Evolutionary conservation across 2,113 vertebrate species (phyloP).

Genomic region (Pterocles gutturalis): DNA sequence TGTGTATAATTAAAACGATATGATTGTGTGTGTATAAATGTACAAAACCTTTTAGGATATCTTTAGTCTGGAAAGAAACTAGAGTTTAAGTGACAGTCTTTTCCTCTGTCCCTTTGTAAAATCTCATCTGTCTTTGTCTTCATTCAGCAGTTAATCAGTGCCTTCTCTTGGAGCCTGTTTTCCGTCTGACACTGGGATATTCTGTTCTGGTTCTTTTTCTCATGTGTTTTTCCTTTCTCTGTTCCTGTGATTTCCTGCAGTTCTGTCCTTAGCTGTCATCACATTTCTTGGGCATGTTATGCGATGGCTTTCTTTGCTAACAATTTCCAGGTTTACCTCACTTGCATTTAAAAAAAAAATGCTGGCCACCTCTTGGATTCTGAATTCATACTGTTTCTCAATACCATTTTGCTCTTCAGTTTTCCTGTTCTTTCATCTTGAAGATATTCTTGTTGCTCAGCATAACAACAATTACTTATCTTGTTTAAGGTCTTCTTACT

Average conservation of each 20-base stretch:
- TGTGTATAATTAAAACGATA: background rate
- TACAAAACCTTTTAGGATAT: background rate
- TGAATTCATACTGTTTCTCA: background rate
- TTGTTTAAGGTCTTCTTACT: background rate
- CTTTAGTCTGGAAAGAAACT: background rate
- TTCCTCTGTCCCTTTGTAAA: background rate
- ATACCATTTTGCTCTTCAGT: background rate
- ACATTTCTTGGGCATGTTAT: background rate
- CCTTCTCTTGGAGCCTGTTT: background rate
- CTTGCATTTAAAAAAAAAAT: background rate
- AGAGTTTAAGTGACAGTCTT: background rate
- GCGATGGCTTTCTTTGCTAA: background rate
- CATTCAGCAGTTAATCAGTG: background rate
- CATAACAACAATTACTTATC: background rate
- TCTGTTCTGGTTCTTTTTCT: background rate
- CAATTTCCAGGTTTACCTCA: background rate
- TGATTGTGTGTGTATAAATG: background rate
- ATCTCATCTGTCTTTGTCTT: background rate
- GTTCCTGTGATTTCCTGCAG: background rate
- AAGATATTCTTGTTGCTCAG: background rate
- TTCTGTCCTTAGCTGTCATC: background rate
- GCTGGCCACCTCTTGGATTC: background rate
- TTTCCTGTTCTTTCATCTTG: background rate
- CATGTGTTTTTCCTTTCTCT: background rate
- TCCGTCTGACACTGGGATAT: background rate